These are phyloP conservation scores for Zaprionus bogoriensis DNA, from an alignment of 2,888 invertebrate species.

Conservation along the genomic window DNA sequence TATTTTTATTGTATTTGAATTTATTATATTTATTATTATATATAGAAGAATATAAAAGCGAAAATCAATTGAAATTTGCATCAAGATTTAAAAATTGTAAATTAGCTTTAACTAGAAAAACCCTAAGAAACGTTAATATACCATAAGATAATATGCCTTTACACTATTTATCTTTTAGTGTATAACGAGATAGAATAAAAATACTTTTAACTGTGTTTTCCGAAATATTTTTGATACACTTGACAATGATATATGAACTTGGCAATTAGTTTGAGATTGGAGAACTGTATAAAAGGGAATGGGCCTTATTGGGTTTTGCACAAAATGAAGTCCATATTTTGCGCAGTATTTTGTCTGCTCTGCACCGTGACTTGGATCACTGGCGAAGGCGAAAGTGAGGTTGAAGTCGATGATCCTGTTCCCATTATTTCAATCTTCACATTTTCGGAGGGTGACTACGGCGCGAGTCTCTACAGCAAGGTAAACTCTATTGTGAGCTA, in stretches of 20 bases:
- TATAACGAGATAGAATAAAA: neutral
- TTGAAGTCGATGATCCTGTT: neutral
- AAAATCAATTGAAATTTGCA: too few relatives aligned
- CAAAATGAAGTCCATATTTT: slow-evolving; percentile 35
- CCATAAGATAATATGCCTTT: neutral
- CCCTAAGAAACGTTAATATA: neutral
- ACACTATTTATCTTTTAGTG: neutral
- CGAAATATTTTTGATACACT: neutral
- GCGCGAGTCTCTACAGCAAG: neutral
- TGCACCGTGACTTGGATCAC: slow-evolving; percentile 1
- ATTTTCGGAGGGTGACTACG: neutral
- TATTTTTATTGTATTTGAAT: neutral
- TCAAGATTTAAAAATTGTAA: too few relatives aligned
- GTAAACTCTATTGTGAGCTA: neutral
- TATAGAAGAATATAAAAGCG: neutral
- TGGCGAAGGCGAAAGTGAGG: neutral
- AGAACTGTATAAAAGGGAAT: slow-evolving; percentile 30
- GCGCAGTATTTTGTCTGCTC: slow-evolving; percentile 11
- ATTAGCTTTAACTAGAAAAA: neutral
- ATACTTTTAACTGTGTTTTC: too few relatives aligned
- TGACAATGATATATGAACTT: slow-evolving; percentile 46
- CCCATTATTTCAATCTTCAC: slow-evolving; percentile 6
- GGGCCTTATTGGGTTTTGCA: neutral
- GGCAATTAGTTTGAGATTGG: slow-evolving; percentile 24
- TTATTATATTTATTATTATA: neutral